Percentiles rank a stretch among this genome's conserved stretches.
Conservation (phyloP, 1,140 invertebrate species). For the Eumeta japonica region DNA sequence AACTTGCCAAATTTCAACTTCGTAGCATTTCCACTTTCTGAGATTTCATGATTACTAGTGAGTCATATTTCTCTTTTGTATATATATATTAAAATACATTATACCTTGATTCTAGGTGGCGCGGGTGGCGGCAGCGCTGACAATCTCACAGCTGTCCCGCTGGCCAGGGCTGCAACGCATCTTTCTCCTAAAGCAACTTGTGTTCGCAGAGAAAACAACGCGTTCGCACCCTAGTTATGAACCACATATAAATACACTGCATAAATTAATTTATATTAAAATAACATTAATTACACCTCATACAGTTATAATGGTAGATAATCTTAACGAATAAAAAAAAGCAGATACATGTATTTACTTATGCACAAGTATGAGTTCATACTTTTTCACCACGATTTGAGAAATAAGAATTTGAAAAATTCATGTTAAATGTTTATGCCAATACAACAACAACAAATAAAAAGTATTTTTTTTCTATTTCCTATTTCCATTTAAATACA, state of each 20-base stretch:
- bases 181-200: constrained; percentile 88
- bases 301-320: not conserved
- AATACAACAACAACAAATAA: too few species aligned
- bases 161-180: constrained; percentile 82
- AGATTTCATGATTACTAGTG: too few species aligned
- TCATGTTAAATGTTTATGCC: too few species aligned
- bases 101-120: constrained; percentile 37
- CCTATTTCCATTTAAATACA: too few species aligned
- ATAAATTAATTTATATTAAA: constrained; percentile 6
- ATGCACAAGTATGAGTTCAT: too few species aligned
- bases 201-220: constrained; percentile 54
- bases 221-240: constrained; percentile 37
- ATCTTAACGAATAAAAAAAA: not conserved
- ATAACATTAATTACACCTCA: constrained; percentile 3
- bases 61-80: too few species aligned
- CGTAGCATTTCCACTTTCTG: too few species aligned
- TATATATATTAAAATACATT: not conserved
- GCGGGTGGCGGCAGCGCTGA: constrained; percentile 66
- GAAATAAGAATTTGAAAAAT: too few species aligned
- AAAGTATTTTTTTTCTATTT: too few species aligned
- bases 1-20: too few species aligned
- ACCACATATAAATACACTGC: constrained; percentile 2
- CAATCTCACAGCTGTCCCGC: constrained; percentile 81
- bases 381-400: too few species aligned
- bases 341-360: too few species aligned